Evolutionary conservation across 1,140 invertebrate genomes (phyloP).

Genomic region (Cyclargus thomasi): DNA sequence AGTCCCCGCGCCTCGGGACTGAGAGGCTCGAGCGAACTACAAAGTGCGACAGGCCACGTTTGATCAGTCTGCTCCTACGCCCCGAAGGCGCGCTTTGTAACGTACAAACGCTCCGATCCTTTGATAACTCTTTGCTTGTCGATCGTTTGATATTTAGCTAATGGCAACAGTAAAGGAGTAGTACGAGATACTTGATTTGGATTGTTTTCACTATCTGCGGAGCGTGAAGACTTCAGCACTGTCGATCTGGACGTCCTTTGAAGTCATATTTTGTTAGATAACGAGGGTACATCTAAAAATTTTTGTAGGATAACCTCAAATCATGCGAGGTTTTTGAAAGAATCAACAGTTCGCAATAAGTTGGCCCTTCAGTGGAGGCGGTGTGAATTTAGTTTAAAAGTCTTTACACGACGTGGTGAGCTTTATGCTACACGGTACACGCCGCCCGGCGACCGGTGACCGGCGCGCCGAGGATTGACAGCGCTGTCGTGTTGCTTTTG

Average conservation of each 20-base stretch:
- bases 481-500: constrained; percentile 41
- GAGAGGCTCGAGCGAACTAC: constrained; percentile 18
- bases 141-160: constrained; percentile 13
- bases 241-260: background rate
- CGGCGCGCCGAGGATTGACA: constrained; percentile 41
- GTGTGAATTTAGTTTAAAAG: constrained; percentile 15
- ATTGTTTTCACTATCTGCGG: background rate
- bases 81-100: constrained; percentile 22
- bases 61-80: constrained; percentile 19
- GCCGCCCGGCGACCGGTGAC: background rate
- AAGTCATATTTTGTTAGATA: background rate
- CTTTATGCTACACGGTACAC: constrained; percentile 21
- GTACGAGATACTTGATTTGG: no score
- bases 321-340: background rate
- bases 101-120: constrained; percentile 10
- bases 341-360: background rate
- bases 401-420: constrained; percentile 18
- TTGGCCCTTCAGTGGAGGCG: background rate
- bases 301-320: no score
- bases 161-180: constrained; percentile 12
- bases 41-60: constrained; percentile 21
- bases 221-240: background rate
- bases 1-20: constrained; percentile 15
- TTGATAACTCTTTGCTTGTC: constrained; percentile 21
- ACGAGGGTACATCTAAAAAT: no score